Percentiles rank a stretch among this genome's conserved stretches.
phyloP scores from a whole-genome alignment of 2,113 vertebrate genomes.

The Amphiprion percula region DNA sequence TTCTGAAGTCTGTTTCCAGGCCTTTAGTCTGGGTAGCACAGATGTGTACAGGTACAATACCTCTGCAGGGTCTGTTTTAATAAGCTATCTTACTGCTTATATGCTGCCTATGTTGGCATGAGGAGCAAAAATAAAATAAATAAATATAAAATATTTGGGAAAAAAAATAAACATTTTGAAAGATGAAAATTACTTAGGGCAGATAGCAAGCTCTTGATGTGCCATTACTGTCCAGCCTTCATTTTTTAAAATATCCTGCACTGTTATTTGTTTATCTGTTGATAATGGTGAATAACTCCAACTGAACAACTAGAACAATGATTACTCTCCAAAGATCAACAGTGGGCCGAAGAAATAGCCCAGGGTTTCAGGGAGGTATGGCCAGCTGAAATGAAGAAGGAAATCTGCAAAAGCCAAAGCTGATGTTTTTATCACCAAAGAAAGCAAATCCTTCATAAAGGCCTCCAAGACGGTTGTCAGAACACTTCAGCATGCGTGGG shows the following conservation, averaged over 20 bases:
- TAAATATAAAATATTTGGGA: slow-evolving; percentile 4
- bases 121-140: slow-evolving; percentile 9
- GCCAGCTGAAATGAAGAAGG: slow-evolving; percentile 54
- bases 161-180: slow-evolving; percentile 4
- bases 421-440: slow-evolving; percentile 71
- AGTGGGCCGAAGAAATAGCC: slow-evolving; percentile 1
- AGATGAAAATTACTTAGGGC: slow-evolving; percentile 25
- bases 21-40: slow-evolving; percentile 20
- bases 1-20: slow-evolving; percentile 5
- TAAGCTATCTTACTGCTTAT: slow-evolving; percentile 1
- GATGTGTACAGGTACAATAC: slow-evolving; percentile 39
- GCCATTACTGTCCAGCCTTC: slow-evolving; percentile 26
- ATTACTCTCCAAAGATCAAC: slow-evolving; percentile 37
- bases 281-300: slow-evolving; percentile 14
- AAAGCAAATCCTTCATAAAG: slow-evolving; percentile 82
- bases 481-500: slow-evolving; percentile 93
- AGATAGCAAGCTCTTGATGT: slow-evolving; percentile 9
- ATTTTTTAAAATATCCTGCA: slow-evolving; percentile 9
- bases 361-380: slow-evolving; percentile 23
- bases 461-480: slow-evolving; percentile 89
- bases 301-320: slow-evolving; percentile 11
- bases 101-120: not conserved
- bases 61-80: slow-evolving; percentile 24
- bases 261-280: slow-evolving; percentile 35
- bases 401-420: slow-evolving; percentile 77